Base-by-base conservation (phyloP, 1,140 invertebrate species). In the Bombus waltoni region DNA sequence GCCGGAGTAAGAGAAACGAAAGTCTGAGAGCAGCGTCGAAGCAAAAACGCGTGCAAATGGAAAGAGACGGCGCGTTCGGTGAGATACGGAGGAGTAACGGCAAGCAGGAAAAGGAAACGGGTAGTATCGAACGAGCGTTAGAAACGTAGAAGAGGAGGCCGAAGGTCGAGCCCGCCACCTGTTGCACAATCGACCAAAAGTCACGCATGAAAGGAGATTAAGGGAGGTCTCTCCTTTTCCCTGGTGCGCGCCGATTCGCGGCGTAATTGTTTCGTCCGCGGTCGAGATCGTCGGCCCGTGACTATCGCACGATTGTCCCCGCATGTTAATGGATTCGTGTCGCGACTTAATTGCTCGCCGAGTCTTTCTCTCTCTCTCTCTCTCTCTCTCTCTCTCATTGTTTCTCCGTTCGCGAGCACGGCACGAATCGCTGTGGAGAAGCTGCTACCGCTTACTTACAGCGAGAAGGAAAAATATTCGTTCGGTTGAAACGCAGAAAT, bases 121-220 rank as follows among this genome's bases (percentile, higher is more conserved):
- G n/a, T 35, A 47, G 25, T 76, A 71, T 86, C 66, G 73, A 70
- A 86, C 28, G 47, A 62, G 10, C 73, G 57, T 66, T 80, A 62
- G 83, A 5, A 73, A 72, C 53, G 85, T 53, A 35, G 57, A 59
- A 32, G n/a, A 32, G 22, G 53, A 47, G 66, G 81, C 42, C 81
- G 88, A 90, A 90, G 79, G 88, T 87, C 89, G 81, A 85, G 71
- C 66, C 71, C 74, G 71, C 89, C 88, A 90, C 89, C 89, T 90
- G 89, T 90, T 90, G 89, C 89, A 75, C 72, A 77, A 88, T 88
- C 89, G 86, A 85, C 82, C 72, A 88, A 90, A 90, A 87, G 88
- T 89, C 88, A 89, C 88, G 88, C 88, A 90, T 81, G 88, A 90
- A 75, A 89, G 85, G 85, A 89, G 85, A 87, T 90, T 84, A 87